phyloP scores from a whole-genome alignment of 2,888 invertebrate species.

The Zygaena filipendulae region DNA sequence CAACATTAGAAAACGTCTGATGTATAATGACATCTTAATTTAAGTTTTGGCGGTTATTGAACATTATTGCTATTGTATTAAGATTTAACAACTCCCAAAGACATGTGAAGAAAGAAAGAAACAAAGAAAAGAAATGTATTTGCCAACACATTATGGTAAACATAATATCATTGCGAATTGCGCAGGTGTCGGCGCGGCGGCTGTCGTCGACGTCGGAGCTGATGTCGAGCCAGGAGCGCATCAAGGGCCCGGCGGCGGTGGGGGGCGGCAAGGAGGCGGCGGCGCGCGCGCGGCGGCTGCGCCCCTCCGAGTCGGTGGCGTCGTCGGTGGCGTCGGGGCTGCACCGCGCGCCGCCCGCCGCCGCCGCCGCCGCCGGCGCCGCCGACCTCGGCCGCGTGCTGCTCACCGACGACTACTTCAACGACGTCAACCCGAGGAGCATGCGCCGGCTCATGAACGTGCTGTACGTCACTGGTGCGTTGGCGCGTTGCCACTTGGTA shows the following conservation, averaged over 20 bases:
- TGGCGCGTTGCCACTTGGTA: not conserved
- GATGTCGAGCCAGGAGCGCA: constrained; percentile 85
- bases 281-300: constrained; percentile 76
- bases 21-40: constrained; percentile 8
- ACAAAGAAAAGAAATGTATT: too few relatives aligned
- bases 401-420: constrained; percentile 97
- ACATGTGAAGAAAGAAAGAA: too few relatives aligned
- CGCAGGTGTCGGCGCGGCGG: constrained; percentile 79
- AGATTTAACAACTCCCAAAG: too few relatives aligned
- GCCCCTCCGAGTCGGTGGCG: constrained; percentile 89
- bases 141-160: too few relatives aligned
- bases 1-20: constrained; percentile 5
- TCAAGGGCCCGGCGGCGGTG: constrained; percentile 74
- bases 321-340: constrained; percentile 92
- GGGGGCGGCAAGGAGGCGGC: constrained; percentile 71
- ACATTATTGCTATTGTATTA: too few relatives aligned
- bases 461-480: constrained; percentile 89
- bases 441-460: constrained; percentile 98
- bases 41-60: too few relatives aligned
- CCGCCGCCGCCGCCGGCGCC: constrained; percentile 70
- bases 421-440: constrained; percentile 97
- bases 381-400: constrained; percentile 82
- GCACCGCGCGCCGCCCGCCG: constrained; percentile 67
- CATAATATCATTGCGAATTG: too few relatives aligned
- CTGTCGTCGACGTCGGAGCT: constrained; percentile 83